Evolutionary conservation across 2,888 invertebrate species (phyloP).

Genomic region (Folsomia candida): DNA sequence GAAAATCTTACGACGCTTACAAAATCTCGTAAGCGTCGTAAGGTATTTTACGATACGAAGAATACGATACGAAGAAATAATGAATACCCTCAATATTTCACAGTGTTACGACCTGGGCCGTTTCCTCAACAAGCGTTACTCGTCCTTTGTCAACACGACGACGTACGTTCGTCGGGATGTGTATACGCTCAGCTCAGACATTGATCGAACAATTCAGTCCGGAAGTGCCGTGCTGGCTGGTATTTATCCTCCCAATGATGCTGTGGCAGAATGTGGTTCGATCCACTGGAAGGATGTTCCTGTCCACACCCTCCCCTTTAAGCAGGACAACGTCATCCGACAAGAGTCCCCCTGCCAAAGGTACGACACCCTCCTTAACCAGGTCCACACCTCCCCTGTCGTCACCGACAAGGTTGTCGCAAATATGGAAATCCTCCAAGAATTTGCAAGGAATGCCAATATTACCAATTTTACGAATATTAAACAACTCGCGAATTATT

Average conservation of each 20-base stretch:
- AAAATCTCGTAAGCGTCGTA: no score
- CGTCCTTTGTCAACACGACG: conserved; percentile 54
- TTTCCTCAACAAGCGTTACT: conserved; percentile 69
- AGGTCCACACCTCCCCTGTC: conserved; percentile 58
- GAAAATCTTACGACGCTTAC: no score
- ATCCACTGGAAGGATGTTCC: conserved; percentile 53
- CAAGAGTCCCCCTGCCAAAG: conserved; percentile 63
- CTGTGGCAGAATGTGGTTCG: conserved; percentile 51
- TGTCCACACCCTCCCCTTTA: conserved; percentile 57
- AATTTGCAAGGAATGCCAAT: conserved; percentile 65
- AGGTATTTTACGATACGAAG: no score
- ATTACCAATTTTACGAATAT: conserved; percentile 58
- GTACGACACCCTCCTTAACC: conserved; percentile 61
- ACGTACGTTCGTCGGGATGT: conserved; percentile 55
- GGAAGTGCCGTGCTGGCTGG: conserved; percentile 75
- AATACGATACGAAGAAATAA: no score
- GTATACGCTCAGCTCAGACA: conserved; percentile 67
- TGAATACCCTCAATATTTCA: no score
- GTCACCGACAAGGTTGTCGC: conserved; percentile 60
- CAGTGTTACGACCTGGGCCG: conserved; percentile 66
- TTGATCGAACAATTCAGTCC: conserved; percentile 82
- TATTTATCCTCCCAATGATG: conserved; percentile 56
- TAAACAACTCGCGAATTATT: conserved; percentile 62
- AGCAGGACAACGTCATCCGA: conserved; percentile 66
- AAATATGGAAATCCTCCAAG: conserved; percentile 65